Percentiles rank a stretch among this genome's conserved stretches.
These are phyloP conservation scores for Drosophila neocordata DNA, from an alignment of 1,140 invertebrate genomes.

Conservation along the genomic window DNA sequence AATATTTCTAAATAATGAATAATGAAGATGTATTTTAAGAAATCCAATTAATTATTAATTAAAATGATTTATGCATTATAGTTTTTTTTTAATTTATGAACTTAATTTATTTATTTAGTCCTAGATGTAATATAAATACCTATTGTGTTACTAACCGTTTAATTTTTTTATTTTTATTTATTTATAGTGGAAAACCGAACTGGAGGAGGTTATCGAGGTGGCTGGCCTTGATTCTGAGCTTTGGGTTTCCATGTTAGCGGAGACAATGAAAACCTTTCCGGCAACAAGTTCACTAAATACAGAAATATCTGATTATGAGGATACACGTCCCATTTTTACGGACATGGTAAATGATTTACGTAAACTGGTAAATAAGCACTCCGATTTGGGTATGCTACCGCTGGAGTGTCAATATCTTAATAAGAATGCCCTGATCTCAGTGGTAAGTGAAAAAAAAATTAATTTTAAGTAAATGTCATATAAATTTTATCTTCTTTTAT, in stretches of 20 bases:
- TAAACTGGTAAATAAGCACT: constrained; percentile 93
- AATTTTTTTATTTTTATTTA: too few species aligned
- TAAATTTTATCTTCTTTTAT: constrained; percentile 3
- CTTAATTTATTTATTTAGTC: too few species aligned
- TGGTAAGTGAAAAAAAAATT: constrained; percentile 85
- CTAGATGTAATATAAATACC: constrained; percentile 7
- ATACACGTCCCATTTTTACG: constrained; percentile 94
- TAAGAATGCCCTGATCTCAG: constrained; percentile 94
- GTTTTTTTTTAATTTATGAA: too few species aligned
- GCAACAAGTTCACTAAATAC: constrained; percentile 93
- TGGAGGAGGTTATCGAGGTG: constrained; percentile 97
- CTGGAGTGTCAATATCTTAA: constrained; percentile 98
- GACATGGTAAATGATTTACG: constrained; percentile 94
- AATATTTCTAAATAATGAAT: too few species aligned
- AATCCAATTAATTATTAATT: too few species aligned
- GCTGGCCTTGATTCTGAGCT: constrained; percentile 95
- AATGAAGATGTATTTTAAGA: too few species aligned
- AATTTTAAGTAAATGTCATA: not conserved
- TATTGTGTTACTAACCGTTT: constrained; percentile 16
- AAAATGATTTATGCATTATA: too few species aligned
- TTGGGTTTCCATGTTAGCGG: constrained; percentile 98
- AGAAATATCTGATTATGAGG: constrained; percentile 91
- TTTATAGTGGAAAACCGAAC: constrained; percentile 93
- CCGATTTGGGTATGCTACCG: constrained; percentile 93
- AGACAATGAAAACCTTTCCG: constrained; percentile 97